Evolutionary conservation across 1,140 invertebrate species (phyloP), one percentile per base, ranked within the genome.

Genomic region (Trichomalopsis sarcophagae): DNA sequence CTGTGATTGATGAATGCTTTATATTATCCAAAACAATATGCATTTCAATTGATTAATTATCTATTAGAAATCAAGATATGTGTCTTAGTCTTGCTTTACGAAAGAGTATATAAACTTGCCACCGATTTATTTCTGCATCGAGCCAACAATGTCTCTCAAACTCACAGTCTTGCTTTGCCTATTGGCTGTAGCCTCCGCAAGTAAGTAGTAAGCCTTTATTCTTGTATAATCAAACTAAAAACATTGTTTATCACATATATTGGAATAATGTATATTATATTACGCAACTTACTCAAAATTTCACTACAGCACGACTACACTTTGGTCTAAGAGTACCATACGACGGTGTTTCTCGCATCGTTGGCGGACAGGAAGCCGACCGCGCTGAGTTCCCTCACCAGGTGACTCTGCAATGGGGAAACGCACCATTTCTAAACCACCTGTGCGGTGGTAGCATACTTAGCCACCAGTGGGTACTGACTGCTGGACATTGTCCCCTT

Each of bases 321-420:
- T 11, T 71, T 3, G 69, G 71, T 3, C n/a, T 81, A 3, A 10
- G 81, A 10, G 11, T 74, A 1, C 47, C 62, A 0, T 7, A 11
- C n/a, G 11, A 0, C 14, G 62, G 21, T 5, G 6, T 13, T 2
- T 21, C 9, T 44, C 85, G 91, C 33, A 91, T 94, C 44, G 92
- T 93, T 21, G 93, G 93, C n/a, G 93, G 93, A 4, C 77, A 84
- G 1, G 86, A 89, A 78, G 92, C 92, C 0, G 17, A 44, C 0
- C 66, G 81, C 6, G 89, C 86, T 2, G 89, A 93, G 80, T 93
- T 93, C 44, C 92, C 93, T 2, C 91, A 92, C 76, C 92, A 93
- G 87, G 85, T 93, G 6, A 92, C 91, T 7, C 68, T 93, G n/a
- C 86, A 91, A 23, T 86, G 82, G 4, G 40, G 62, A 0, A 87